Evolutionary conservation across 2,888 invertebrate genomes (phyloP).

Genomic region (Brenthis daphne): DNA sequence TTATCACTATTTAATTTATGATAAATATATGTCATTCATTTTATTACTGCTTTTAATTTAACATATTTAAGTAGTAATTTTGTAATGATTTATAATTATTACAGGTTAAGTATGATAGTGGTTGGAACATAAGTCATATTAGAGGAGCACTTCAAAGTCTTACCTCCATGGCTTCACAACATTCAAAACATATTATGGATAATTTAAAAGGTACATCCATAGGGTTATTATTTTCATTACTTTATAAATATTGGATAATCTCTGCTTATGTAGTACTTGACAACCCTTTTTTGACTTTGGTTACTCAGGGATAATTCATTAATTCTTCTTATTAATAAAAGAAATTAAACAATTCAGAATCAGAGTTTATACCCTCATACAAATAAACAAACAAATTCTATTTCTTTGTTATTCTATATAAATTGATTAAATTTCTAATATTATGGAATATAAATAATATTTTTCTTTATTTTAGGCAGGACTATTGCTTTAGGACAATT

Average conservation of each 20-base stretch:
- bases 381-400: too few relatives aligned
- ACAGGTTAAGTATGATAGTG: constrained; percentile 88
- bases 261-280: too few relatives aligned
- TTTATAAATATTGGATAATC: neutral
- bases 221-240: constrained; percentile 18
- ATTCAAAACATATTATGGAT: constrained; percentile 87
- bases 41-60: constrained; percentile 22
- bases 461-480: constrained; percentile 81
- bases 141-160: constrained; percentile 95
- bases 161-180: constrained; percentile 87
- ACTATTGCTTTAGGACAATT: constrained; percentile 93
- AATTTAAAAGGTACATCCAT: constrained; percentile 81
- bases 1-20: neutral
- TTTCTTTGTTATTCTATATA: too few relatives aligned
- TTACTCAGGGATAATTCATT: too few relatives aligned
- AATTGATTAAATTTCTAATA: neutral
- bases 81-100: constrained; percentile 22
- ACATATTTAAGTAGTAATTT: neutral
- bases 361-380: too few relatives aligned
- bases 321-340: too few relatives aligned
- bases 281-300: too few relatives aligned
- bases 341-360: too few relatives aligned
- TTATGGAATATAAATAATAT: constrained; percentile 4
- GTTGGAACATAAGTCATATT: constrained; percentile 94
- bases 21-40: neutral